Percentiles rank a stretch among this genome's conserved stretches.
These are phyloP conservation scores for Philotrypesis tridentata DNA, from an alignment of 1,140 invertebrate species.

Conservation along the genomic window DNA sequence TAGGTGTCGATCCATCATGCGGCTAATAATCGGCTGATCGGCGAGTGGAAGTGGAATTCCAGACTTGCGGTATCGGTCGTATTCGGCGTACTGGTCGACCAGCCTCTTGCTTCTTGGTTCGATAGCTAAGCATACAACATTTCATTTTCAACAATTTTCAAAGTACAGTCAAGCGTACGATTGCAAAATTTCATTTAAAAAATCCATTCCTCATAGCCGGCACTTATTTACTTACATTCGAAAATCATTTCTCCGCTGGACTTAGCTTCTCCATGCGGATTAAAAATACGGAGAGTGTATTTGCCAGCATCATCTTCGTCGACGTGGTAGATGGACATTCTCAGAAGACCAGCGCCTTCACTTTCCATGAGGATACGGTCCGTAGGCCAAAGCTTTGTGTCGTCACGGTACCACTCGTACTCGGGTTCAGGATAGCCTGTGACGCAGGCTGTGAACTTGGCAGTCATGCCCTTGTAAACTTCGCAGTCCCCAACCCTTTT, in stretches of 20 bases:
- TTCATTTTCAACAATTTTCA: constrained; percentile 15
- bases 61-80: constrained; percentile 86
- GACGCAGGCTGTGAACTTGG: constrained; percentile 92
- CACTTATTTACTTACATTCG: constrained; percentile 87
- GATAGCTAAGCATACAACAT: constrained; percentile 74
- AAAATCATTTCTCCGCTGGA: constrained; percentile 87
- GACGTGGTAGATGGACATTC: constrained; percentile 84
- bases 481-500: constrained; percentile 93
- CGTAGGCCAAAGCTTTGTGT: constrained; percentile 84
- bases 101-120: constrained; percentile 83
- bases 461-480: constrained; percentile 89
- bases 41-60: constrained; percentile 88
- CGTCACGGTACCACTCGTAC: constrained; percentile 89
- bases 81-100: constrained; percentile 88
- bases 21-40: constrained; percentile 90
- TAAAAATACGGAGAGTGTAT: constrained; percentile 87
- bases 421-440: constrained; percentile 90
- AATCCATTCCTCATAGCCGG: too few species aligned
- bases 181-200: too few species aligned
- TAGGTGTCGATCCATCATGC: constrained; percentile 88
- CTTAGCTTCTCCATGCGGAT: constrained; percentile 87
- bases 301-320: constrained; percentile 86
- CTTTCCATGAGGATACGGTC: constrained; percentile 87
- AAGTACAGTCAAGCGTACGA: neutral
- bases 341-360: constrained; percentile 82